Evolutionary conservation across 2,113 vertebrate genomes (phyloP).

Genomic region (Alligator mississippiensis): DNA sequence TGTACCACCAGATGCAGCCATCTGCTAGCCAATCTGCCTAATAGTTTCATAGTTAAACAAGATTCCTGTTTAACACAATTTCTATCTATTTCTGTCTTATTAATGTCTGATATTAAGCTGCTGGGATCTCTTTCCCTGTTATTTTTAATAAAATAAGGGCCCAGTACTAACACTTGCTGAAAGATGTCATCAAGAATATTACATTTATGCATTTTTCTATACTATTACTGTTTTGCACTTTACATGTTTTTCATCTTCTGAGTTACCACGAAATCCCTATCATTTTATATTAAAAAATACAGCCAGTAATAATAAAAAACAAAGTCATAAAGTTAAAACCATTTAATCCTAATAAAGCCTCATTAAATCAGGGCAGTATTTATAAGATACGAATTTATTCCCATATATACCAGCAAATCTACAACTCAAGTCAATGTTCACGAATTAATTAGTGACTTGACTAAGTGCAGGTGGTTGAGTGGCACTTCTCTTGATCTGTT

Average conservation of each 20-base stretch:
- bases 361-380: conserved; percentile 72
- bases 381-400: conserved; percentile 53
- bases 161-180: not conserved
- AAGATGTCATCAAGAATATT: accelerated
- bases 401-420: conserved; percentile 60
- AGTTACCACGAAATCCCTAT: conserved; percentile 45
- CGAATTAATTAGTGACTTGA: conserved; percentile 68
- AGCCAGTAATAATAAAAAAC: conserved; percentile 58
- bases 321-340: conserved; percentile 71
- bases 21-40: not conserved
- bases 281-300: conserved; percentile 37
- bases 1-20: not conserved
- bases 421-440: conserved; percentile 46
- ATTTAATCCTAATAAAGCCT: conserved; percentile 72
- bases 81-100: not conserved
- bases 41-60: not conserved
- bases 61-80: not conserved
- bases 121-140: not conserved
- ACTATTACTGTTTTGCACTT: not conserved
- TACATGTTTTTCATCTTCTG: not conserved
- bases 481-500: conserved; percentile 61
- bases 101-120: not conserved
- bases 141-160: not conserved
- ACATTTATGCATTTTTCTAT: not conserved
- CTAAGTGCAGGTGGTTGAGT: conserved; percentile 59